A percentile compares a stretch with the other conserved stretches of the same genome.
Conservation (phyloP, 2,888 invertebrate genomes). For the Cryptocheilus praepositus region DNA sequence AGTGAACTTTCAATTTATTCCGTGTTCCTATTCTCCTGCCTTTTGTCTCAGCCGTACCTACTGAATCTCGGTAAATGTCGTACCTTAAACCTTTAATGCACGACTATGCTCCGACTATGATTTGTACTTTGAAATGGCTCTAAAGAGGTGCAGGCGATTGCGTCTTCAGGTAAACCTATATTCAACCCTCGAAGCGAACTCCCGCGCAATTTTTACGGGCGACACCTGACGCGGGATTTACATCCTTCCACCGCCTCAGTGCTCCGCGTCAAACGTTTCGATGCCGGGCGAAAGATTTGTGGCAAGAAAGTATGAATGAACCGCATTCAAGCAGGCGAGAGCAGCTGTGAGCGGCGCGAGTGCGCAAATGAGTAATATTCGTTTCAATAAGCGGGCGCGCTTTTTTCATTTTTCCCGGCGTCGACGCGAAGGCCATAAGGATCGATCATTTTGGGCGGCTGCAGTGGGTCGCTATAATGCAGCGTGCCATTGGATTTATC, state of each 20-base stretch:
- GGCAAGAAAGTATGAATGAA: too few relatives aligned
- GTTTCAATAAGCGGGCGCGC: not conserved
- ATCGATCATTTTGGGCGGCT: not conserved
- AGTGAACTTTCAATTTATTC: slow-evolving; percentile 52
- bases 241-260: too few relatives aligned
- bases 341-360: too few relatives aligned
- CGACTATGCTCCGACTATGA: slow-evolving; percentile 11
- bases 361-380: not conserved
- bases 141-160: not conserved
- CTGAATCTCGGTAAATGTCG: slow-evolving; percentile 46
- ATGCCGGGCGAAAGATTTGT: not conserved
- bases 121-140: slow-evolving; percentile 6
- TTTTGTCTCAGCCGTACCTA: slow-evolving; percentile 20
- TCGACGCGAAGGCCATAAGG: not conserved
- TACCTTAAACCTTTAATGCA: slow-evolving; percentile 10
- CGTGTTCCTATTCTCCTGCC: slow-evolving; percentile 17
- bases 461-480: slow-evolving; percentile 2
- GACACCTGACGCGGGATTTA: too few relatives aligned
- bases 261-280: not conserved
- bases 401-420: not conserved
- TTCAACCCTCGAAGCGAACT: too few relatives aligned
- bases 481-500: slow-evolving; percentile 16
- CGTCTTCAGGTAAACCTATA: not conserved
- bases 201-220: not conserved
- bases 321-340: too few relatives aligned